phyloP scores from a whole-genome alignment of 1,140 invertebrate genomes.

The Phenacoccus solenopsis region DNA sequence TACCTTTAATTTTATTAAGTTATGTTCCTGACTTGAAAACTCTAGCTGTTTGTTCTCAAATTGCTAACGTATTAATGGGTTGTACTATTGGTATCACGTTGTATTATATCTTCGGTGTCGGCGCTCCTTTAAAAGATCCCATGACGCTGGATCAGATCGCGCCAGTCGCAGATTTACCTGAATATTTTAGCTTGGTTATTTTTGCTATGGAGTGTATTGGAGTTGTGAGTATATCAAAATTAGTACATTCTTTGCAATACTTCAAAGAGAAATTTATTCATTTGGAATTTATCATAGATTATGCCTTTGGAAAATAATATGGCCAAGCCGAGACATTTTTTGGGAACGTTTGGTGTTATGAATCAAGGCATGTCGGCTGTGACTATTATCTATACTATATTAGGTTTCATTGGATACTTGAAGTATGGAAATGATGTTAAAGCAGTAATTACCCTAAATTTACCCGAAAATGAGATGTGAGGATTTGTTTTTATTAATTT shows the following conservation, averaged over 20 bases:
- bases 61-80: conserved; percentile 67
- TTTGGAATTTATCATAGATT: conserved; percentile 31
- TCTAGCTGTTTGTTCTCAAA: conserved; percentile 64
- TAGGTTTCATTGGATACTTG: conserved; percentile 80
- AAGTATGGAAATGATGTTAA: conserved; percentile 53
- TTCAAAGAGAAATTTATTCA: neutral
- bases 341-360: conserved; percentile 69
- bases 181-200: conserved; percentile 62
- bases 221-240: conserved; percentile 40
- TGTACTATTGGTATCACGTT: conserved; percentile 63
- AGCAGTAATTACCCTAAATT: conserved; percentile 62
- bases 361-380: conserved; percentile 79
- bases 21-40: conserved; percentile 70
- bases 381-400: conserved; percentile 65
- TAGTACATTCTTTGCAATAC: neutral
- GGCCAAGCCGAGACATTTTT: conserved; percentile 67
- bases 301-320: conserved; percentile 87
- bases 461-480: conserved; percentile 56
- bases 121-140: conserved; percentile 39
- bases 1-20: conserved; percentile 57
- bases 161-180: conserved; percentile 38
- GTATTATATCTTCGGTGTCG: conserved; percentile 60
- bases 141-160: conserved; percentile 27
- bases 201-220: conserved; percentile 81
- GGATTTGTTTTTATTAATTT: conserved; percentile 26